Evolutionary conservation across 1,140 invertebrate species (phyloP), one percentile per base, ranked within the genome.

Genomic region (Trinorchestia longiramus): DNA sequence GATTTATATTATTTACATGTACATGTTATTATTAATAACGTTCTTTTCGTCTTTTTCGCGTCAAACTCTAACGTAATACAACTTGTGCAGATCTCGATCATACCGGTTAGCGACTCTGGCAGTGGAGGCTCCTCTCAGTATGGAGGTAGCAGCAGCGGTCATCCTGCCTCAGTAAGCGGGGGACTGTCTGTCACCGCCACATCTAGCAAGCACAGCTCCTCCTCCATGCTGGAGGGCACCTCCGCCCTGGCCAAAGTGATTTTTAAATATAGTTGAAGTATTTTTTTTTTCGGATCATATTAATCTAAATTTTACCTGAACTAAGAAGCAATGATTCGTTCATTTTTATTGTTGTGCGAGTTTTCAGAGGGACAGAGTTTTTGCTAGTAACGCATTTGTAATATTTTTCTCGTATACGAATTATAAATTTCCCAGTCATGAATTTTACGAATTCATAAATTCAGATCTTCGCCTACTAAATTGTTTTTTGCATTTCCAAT

Each of bases 241-340:
- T 96, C 96, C 47, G 96, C 96, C 43, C 62, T 97, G 17, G 96
- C 96, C 43, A 96, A 96, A 95, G 96, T 96, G 90, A 95, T 43
- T 43, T 91, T 91, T 42, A 44, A 8, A 3, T 42, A 77, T 19
- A 77, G 11, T 11, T 11, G 36, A 77, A 77, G 28, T 23, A 23
- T 28, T 28, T 77, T 11, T 77, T 77, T 36, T 53, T 19, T 53
- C 47, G 47, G 19, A 53, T 53, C 47, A 8, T 53, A 53, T 53
- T 19, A 8, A n/a, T n/a, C n/a, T n/a, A 53, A 19, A 19, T 53
- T 19, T 53, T 19, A 53, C 47, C 47, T 53, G 47, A 53, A 53
- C 47, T 53, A 19, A 53, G 47, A 53, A 19, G 6, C 47, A 53
- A 19, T 53, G 47, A 19, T 53, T 53, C 47, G 47, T 53, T 53